Base-by-base conservation (phyloP, 2,888 invertebrate genomes). In the Acheta domesticus region DNA sequence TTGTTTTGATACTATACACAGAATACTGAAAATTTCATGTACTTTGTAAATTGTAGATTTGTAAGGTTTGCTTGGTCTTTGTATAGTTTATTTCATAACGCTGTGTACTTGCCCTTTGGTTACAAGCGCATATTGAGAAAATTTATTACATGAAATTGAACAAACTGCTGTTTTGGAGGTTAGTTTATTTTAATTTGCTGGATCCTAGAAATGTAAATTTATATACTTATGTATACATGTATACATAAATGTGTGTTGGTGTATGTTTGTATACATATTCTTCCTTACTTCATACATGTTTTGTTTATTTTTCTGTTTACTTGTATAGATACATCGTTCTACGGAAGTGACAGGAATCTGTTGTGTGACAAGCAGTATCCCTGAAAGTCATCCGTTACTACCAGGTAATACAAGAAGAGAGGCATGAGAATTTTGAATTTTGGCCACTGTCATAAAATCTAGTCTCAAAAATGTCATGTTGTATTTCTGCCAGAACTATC, bases 211-310 rank as follows among this genome's bases (percentile, higher is more conserved):
- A n/a, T 62, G n/a, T 62, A 62, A 14, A 62, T 19, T 19, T n/a
- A 62, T 19, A 14, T 62, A 19, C n/a, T 62, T 62, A 14, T 62
- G 62, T 62, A 62, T 62, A 19, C 14, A 62, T 62, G 62, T 62
- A 62, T 62, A 62, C 62, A 62, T 62, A 62, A 62, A 62, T 62
- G 62, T 62, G 62, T 62, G 62, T 62, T 62, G 62, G n/a, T 62
- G 62, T 19, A n/a, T 62, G 62, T 62, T 62, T 62, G n/a, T 62
- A n/a, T 62, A 62, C 62, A 62, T 62, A 62, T 62, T 62, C 62
- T 62, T 62, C n/a, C 14, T 14, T 62, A 19, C 62, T 62, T 62
- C 16, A 19, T 62, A 19, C n/a, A 62, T 62, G 14, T 62, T 19
- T 62, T 14, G 3, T 19, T 62, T 62, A 62, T 62, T 62, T 62